A percentile compares a stretch with the other conserved stretches of the same genome.
These are phyloP conservation scores for Dicyrtomina minuta DNA, from an alignment of 2,888 invertebrate species.

Conservation along the genomic window DNA sequence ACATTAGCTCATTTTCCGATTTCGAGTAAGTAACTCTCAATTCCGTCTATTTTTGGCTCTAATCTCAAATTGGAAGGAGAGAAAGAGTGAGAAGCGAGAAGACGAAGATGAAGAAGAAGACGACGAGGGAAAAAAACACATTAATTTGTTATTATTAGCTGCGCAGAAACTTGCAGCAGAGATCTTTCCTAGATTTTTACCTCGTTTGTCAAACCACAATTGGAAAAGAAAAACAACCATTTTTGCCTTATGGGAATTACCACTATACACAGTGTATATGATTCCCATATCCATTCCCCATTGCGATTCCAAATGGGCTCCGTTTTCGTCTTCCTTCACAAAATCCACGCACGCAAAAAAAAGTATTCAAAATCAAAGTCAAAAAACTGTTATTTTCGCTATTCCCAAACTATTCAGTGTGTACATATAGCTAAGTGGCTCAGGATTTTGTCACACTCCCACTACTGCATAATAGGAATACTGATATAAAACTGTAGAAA, in stretches of 20 bases:
- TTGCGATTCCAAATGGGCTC: too few species aligned
- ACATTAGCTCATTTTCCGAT: neutral
- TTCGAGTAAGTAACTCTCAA: neutral
- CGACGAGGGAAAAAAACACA: neutral
- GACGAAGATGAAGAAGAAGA: neutral
- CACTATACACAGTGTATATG: neutral
- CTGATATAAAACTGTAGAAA: too few species aligned
- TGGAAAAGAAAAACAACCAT: neutral
- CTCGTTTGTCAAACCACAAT: conserved; percentile 10
- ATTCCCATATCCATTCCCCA: too few species aligned
- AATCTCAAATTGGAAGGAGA: neutral
- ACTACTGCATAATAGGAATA: too few species aligned
- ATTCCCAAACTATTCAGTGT: too few species aligned
- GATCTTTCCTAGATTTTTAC: neutral
- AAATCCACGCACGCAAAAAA: too few species aligned
- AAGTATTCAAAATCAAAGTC: too few species aligned
- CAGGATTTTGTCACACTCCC: too few species aligned
- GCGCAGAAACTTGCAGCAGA: neutral
- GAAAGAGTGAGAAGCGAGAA: neutral
- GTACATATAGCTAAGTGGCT: too few species aligned
- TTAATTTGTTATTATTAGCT: too few species aligned
- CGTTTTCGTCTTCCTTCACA: too few species aligned
- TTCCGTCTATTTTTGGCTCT: neutral
- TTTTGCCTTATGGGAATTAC: neutral
- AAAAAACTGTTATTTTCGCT: too few species aligned